A percentile compares a stretch with the other conserved stretches of the same genome.
These are phyloP conservation scores for Drosophila orena DNA, from an alignment of 1,140 invertebrate species.

Conservation along the genomic window DNA sequence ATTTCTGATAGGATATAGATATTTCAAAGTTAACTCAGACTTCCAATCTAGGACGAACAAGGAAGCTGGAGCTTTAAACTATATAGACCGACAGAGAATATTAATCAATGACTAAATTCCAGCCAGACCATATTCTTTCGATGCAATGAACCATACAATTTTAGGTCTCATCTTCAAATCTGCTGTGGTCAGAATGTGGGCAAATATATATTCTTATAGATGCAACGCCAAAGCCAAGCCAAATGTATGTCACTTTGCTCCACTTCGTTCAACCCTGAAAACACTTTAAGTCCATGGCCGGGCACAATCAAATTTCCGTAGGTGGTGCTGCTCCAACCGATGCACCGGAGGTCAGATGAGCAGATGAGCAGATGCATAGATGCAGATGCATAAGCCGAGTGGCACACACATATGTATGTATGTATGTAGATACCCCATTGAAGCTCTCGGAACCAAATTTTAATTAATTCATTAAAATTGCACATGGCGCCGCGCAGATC, in stretches of 20 bases:
- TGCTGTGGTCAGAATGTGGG: neutral
- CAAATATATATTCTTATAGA: neutral
- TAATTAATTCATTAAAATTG: constrained; percentile 79
- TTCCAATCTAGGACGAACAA: too few species aligned
- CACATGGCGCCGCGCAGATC: constrained; percentile 59
- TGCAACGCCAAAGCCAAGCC: constrained; percentile 5
- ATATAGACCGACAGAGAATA: too few species aligned
- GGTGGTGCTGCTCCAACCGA: constrained; percentile 44
- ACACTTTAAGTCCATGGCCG: constrained; percentile 44
- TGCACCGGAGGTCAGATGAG: constrained; percentile 53
- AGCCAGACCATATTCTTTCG: too few species aligned
- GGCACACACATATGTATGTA: neutral
- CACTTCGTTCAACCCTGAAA: constrained; percentile 28
- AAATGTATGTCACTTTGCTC: constrained; percentile 14
- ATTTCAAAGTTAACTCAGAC: neutral
- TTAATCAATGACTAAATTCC: too few species aligned
- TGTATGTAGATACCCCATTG: constrained; percentile 1
- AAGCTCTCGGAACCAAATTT: constrained; percentile 30
- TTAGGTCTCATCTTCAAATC: neutral
- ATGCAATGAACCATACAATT: too few species aligned
- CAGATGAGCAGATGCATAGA: constrained; percentile 29
- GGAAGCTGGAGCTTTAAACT: too few species aligned
- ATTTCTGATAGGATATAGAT: too few species aligned
- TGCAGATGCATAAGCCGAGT: constrained; percentile 25
- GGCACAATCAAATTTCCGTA: constrained; percentile 60